Percentiles rank a stretch among this genome's conserved stretches.
Conservation (phyloP, 1,140 invertebrate species). For the Harpegnathos saltator region DNA sequence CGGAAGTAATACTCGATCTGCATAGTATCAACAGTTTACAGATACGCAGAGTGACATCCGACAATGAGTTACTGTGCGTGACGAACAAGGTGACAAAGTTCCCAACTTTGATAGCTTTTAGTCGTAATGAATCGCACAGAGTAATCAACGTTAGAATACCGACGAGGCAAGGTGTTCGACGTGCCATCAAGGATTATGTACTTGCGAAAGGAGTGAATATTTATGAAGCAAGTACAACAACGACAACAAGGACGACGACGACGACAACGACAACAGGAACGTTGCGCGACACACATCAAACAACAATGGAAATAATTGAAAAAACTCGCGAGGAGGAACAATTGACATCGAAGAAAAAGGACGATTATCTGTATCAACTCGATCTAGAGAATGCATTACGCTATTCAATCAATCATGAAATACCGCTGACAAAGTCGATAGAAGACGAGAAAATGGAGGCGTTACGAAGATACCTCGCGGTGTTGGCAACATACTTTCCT, state of each 20-base stretch:
- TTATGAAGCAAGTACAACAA: conserved; percentile 8
- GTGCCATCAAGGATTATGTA: conserved; percentile 84
- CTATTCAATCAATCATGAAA: conserved; percentile 93
- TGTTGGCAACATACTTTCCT: conserved; percentile 92
- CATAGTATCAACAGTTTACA: conserved; percentile 85
- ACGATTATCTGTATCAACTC: conserved; percentile 90
- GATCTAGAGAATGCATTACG: conserved; percentile 94
- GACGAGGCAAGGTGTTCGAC: conserved; percentile 81
- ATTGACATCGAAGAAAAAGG: neutral
- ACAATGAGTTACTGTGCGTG: conserved; percentile 85
- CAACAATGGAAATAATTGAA: neutral
- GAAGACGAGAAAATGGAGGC: conserved; percentile 90
- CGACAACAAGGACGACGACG: neutral
- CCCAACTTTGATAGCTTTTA: conserved; percentile 86
- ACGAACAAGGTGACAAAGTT: conserved; percentile 85
- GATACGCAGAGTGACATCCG: conserved; percentile 86
- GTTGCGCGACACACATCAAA: neutral
- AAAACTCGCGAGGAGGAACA: conserved; percentile 50
- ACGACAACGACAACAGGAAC: neutral
- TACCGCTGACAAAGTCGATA: conserved; percentile 90
- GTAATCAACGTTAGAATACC: conserved; percentile 82
- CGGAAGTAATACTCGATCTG: conserved; percentile 89
- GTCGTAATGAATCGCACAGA: conserved; percentile 80
- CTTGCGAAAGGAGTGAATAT: conserved; percentile 80
- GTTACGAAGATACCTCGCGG: conserved; percentile 90